A percentile compares a stretch with the other conserved stretches of the same genome.
phyloP scores from a whole-genome alignment of 2,888 invertebrate species.

The Phoronis australis region DNA sequence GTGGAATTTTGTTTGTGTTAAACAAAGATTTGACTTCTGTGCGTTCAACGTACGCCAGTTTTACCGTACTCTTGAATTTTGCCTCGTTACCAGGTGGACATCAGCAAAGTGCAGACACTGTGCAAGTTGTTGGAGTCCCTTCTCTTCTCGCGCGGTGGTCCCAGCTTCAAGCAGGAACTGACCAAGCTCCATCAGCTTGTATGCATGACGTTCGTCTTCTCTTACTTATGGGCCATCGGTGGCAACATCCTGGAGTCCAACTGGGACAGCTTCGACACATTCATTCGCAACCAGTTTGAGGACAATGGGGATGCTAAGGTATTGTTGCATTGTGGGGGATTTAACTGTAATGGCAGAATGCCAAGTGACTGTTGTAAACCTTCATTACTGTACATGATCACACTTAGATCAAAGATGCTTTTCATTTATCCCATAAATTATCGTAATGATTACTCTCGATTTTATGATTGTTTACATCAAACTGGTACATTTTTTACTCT shows the following conservation, averaged over 20 bases:
- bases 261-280: constrained; percentile 66
- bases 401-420: too few relatives aligned
- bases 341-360: background rate
- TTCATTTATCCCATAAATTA: too few relatives aligned
- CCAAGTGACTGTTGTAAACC: too few relatives aligned
- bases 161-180: constrained; percentile 61
- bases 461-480: too few relatives aligned
- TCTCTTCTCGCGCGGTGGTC: constrained; percentile 62
- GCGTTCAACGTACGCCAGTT: too few relatives aligned
- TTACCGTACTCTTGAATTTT: too few relatives aligned
- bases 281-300: constrained; percentile 66
- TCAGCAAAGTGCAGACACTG: constrained; percentile 73
- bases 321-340: constrained; percentile 3
- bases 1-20: too few relatives aligned
- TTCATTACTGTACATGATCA: too few relatives aligned
- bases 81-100: constrained; percentile 78
- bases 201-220: constrained; percentile 73
- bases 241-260: constrained; percentile 72
- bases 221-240: constrained; percentile 80
- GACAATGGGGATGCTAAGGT: constrained; percentile 65
- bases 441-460: too few relatives aligned
- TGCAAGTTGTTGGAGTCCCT: constrained; percentile 70
- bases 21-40: too few relatives aligned
- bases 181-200: constrained; percentile 61
- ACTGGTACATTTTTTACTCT: too few relatives aligned